Base-by-base conservation (phyloP, 2,113 vertebrate species). In the Syngnathus floridae region DNA sequence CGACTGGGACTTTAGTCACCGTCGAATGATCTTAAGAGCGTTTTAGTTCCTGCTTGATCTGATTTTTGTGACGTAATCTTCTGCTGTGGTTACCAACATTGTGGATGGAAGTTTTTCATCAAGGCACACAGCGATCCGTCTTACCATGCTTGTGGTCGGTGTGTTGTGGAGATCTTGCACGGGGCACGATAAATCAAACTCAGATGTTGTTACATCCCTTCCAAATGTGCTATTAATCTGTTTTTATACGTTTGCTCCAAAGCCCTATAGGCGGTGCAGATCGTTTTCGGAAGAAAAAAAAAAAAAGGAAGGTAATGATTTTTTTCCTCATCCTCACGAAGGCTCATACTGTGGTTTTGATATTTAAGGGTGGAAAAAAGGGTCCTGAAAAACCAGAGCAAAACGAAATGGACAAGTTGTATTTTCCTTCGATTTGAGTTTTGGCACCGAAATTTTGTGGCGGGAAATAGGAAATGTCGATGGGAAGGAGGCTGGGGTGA, bases 341-440 rank as follows among this genome's bases (percentile, higher is more conserved):
- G 66, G 72, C 77, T 78, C 65, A 74, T 60, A 80, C 59, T 49
- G 60, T 40, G 69, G 69, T 84, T 75, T 71, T 46, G 14, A 63
- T 78, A 69, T 70, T 73, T 66, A 57, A 55, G 71, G 59, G 79
- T 67, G 82, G 2, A 82, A 76, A 73, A 61, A 49, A 62, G 77
- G 85, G 86, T 87, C 89, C 86, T 90, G 88, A 88, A 87, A 89
- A 90, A 80, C 52, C 26, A 16, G 54, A 35, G 13, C 14, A 56
- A 1, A 26, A 31, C 26, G n/a, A 5, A 58, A 76, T 2, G 26
- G 56, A 64, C 74, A 68, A 73, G 66, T 56, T 41, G 75, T 60
- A 76, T 75, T 49, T 4, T 19, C 61, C 71, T 62, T 58, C 16
- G 71, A 58, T 35, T 70, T 40, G 67, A 43, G 49, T 62, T 80